These are phyloP conservation scores for Sarcophilus harrisii DNA, from an alignment of 2,797 vertebrate genomes.

Conservation along the genomic window DNA sequence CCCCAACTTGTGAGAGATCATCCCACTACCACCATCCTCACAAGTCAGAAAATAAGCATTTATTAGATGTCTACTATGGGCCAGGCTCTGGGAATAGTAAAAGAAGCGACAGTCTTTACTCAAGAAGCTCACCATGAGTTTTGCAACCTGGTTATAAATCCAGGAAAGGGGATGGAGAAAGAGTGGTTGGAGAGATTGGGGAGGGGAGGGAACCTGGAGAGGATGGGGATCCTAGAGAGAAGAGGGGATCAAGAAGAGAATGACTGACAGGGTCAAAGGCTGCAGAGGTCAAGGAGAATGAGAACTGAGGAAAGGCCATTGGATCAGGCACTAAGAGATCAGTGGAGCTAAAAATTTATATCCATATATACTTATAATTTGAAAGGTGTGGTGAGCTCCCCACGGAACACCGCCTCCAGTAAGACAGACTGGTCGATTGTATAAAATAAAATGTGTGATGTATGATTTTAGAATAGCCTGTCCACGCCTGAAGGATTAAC, in stretches of 20 bases:
- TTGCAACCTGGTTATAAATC: background rate
- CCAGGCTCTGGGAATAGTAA: background rate
- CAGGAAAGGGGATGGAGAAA: background rate
- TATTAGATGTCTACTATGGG: background rate
- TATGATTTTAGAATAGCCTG: background rate
- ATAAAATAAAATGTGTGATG: background rate
- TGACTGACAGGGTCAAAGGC: background rate
- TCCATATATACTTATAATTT: background rate
- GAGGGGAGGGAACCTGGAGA: background rate
- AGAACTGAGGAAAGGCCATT: background rate
- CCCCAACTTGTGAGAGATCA: background rate
- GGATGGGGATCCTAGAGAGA: background rate
- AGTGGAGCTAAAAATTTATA: background rate
- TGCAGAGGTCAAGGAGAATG: background rate
- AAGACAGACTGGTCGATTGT: background rate
- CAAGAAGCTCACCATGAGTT: background rate
- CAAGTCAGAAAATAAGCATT: background rate
- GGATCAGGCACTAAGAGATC: background rate
- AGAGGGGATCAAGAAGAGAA: background rate
- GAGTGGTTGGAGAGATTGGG: too few relatives aligned
- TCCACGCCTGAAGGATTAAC: background rate
- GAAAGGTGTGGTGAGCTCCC: background rate
- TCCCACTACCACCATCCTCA: background rate
- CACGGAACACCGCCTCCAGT: background rate
- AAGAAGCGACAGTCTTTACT: background rate